Evolutionary conservation across 2,888 invertebrate species (phyloP).

Genomic region (Calameuta idolon): DNA sequence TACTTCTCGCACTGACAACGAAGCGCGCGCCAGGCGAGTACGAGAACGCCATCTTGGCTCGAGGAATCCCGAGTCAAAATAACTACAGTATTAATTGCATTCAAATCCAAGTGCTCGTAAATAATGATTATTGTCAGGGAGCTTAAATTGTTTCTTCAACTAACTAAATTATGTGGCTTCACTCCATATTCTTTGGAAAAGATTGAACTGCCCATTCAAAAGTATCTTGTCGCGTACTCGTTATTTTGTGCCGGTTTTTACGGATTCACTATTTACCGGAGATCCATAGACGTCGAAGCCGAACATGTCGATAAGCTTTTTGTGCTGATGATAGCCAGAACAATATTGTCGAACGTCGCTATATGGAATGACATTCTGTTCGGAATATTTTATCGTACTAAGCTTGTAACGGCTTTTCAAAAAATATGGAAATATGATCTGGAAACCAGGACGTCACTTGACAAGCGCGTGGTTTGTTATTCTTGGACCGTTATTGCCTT

Average conservation of each 20-base stretch:
- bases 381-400: background rate
- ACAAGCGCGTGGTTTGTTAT: background rate
- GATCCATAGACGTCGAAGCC: background rate
- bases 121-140: background rate
- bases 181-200: background rate
- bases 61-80: background rate
- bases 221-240: background rate
- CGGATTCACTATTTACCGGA: background rate
- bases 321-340: background rate
- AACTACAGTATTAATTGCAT: background rate
- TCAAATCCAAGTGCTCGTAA: background rate
- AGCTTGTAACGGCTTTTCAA: background rate
- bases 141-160: background rate
- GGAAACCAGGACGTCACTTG: background rate
- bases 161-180: background rate
- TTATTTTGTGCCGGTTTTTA: background rate
- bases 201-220: background rate
- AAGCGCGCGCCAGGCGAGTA: background rate
- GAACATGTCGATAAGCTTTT: background rate
- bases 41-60: background rate
- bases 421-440: background rate
- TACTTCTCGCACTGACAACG: background rate
- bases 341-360: background rate
- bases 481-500: background rate
- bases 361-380: background rate